Conservation (phyloP, 2,888 invertebrate genomes). For the Brachypterus glaber region DNA sequence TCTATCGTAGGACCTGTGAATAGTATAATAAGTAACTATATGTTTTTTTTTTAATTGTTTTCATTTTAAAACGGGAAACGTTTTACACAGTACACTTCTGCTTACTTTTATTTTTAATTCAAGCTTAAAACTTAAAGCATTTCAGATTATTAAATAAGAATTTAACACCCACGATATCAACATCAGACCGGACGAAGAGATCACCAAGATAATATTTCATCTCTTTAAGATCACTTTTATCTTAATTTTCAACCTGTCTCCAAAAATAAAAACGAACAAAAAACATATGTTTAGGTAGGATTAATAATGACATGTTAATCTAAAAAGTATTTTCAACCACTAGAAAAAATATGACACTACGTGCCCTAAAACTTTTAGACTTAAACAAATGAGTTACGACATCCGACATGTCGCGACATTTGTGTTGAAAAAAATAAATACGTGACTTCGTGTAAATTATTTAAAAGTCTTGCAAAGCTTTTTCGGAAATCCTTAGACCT, state of each 20-base stretch:
- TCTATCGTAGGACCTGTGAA: no score
- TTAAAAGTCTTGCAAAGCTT: conserved; percentile 23
- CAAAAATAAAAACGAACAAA: conserved; percentile 4
- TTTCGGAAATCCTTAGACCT: conserved; percentile 31
- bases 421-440: conserved; percentile 3
- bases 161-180: no score
- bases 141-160: no score
- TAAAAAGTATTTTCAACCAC: conserved; percentile 2
- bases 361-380: neutral
- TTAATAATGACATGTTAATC: conserved; percentile 22
- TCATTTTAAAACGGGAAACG: no score
- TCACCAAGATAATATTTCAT: neutral
- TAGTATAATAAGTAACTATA: no score
- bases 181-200: neutral
- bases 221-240: neutral
- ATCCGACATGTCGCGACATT: neutral
- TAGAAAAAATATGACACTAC: neutral
- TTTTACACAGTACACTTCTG: no score
- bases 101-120: no score
- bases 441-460: neutral
- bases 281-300: conserved; percentile 8
- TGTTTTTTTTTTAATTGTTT: no score
- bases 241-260: conserved; percentile 3
- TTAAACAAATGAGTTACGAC: neutral
- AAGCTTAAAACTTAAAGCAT: no score